Conservation (phyloP, 1,140 invertebrate species). For the Harlomillsia oculata region DNA sequence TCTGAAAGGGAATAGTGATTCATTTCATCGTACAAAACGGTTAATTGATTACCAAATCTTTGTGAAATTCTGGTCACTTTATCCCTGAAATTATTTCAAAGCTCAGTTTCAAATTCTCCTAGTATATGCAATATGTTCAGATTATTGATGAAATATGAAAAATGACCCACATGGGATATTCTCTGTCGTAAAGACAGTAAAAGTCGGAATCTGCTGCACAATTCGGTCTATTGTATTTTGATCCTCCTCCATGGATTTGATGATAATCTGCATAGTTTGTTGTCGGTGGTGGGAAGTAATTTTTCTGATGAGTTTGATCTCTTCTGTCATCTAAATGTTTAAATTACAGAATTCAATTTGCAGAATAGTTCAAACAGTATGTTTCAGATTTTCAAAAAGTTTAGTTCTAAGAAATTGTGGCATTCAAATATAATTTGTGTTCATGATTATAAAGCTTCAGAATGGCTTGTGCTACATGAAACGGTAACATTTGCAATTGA, state of each 20-base stretch:
- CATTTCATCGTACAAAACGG: conserved; percentile 36
- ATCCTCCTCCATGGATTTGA: conserved; percentile 4
- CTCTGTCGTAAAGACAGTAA: conserved; percentile 34
- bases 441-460: no score
- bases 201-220: conserved; percentile 22
- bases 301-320: neutral
- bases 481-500: no score
- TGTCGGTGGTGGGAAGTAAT: neutral
- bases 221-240: conserved; percentile 9
- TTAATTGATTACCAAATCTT: conserved; percentile 35
- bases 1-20: conserved; percentile 36
- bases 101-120: no score
- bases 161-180: conserved; percentile 33
- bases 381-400: no score
- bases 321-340: no score
- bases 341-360: no score
- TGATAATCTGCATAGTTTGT: conserved; percentile 19
- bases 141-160: neutral
- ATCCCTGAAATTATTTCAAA: conserved; percentile 34
- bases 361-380: no score
- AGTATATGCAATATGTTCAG: neutral
- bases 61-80: conserved; percentile 37
- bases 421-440: no score
- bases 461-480: no score
- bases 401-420: no score